Percentiles rank a stretch among this genome's conserved stretches.
Conservation (phyloP, 2,113 vertebrate species). For the human (Homo sapiens) region DNA sequence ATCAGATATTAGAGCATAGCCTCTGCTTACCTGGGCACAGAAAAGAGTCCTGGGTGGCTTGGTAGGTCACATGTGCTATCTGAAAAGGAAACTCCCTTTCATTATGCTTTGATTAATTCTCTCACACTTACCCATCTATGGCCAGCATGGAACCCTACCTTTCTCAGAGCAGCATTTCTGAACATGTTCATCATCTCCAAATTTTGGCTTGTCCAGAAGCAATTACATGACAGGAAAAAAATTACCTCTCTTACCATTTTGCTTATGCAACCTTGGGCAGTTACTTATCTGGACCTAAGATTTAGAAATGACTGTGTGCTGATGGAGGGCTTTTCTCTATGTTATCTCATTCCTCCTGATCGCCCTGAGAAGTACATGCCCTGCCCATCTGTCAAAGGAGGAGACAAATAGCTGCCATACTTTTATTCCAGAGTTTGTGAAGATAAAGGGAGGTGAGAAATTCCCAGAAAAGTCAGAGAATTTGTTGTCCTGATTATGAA, state of each 20-base stretch:
- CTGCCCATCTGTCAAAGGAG: not conserved
- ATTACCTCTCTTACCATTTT: not conserved
- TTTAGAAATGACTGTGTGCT: not conserved
- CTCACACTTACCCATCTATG: not conserved
- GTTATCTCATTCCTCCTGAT: not conserved
- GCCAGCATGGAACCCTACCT: not conserved
- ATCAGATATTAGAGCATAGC: not conserved
- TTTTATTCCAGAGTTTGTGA: not conserved
- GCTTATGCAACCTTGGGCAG: not conserved
- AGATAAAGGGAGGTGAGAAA: slow-evolving; percentile 1
- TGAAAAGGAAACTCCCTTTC: not conserved
- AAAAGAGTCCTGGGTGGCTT: not conserved
- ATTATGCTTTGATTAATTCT: not conserved
- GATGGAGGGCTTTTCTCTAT: not conserved
- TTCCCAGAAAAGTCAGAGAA: slow-evolving; percentile 1
- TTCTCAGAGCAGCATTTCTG: not conserved
- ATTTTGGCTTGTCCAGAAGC: not conserved
- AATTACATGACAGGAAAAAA: not conserved
- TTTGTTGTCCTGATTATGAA: not conserved
- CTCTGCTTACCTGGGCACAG: not conserved
- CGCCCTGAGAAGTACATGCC: not conserved
- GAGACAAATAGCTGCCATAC: not conserved
- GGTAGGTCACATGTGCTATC: not conserved
- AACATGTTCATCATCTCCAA: not conserved
- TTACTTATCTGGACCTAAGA: not conserved